phyloP scores from a whole-genome alignment of 1,140 invertebrate species.

The Drosophila sulfurigaster region DNA sequence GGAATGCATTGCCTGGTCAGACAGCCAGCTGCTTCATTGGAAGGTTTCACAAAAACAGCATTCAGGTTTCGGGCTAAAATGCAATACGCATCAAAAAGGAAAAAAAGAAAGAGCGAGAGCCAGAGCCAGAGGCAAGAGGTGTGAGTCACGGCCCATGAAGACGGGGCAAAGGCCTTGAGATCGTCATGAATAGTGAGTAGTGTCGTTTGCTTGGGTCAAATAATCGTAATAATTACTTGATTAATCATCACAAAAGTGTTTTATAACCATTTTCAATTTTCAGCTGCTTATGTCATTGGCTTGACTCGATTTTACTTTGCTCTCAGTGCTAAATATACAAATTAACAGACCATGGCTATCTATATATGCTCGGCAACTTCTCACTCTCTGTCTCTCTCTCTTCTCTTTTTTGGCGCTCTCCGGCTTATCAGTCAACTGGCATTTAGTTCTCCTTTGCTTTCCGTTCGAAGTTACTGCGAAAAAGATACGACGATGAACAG shows the following conservation, averaged over 20 bases:
- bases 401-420: not conserved
- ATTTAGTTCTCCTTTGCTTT: slow-evolving; percentile 34
- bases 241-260: slow-evolving; percentile 56
- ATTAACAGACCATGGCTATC: slow-evolving; percentile 21
- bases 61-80: slow-evolving; percentile 31
- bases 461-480: slow-evolving; percentile 47
- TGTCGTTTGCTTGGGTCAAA: slow-evolving; percentile 51
- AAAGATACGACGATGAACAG: slow-evolving; percentile 40
- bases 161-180: slow-evolving; percentile 23
- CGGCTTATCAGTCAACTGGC: slow-evolving; percentile 31
- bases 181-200: slow-evolving; percentile 4
- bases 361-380: not conserved
- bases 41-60: slow-evolving; percentile 24
- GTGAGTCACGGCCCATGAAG: slow-evolving; percentile 30
- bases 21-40: not conserved
- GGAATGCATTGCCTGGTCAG: slow-evolving; percentile 15
- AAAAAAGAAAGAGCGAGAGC: slow-evolving; percentile 8
- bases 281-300: slow-evolving; percentile 69
- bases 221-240: slow-evolving; percentile 41
- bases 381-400: not conserved
- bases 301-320: slow-evolving; percentile 3
- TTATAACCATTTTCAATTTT: slow-evolving; percentile 44
- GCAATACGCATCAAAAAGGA: slow-evolving; percentile 33
- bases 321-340: slow-evolving; percentile 30
- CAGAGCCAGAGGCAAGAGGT: not conserved